phyloP scores from a whole-genome alignment of 2,888 invertebrate species.

The Oithona nana region DNA sequence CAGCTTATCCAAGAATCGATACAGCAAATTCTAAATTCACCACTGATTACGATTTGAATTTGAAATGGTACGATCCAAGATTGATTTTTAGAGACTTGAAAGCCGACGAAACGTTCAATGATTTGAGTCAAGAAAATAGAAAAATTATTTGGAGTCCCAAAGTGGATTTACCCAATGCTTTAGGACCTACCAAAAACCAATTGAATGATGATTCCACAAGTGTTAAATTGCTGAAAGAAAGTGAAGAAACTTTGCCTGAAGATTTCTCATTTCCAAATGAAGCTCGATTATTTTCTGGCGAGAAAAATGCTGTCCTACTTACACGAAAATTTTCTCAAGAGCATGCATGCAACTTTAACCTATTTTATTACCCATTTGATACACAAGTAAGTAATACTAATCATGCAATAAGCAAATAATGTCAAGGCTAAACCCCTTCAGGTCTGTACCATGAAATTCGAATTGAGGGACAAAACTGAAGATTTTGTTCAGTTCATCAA shows the following conservation, averaged over 20 bases:
- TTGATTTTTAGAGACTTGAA: conserved; percentile 1
- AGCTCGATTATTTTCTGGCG: conserved; percentile 1
- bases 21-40: neutral
- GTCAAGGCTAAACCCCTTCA: neutral
- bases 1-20: neutral
- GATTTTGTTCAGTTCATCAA: neutral
- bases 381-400: neutral
- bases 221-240: neutral
- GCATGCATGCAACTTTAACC: neutral
- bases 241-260: neutral
- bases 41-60: neutral
- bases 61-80: conserved; percentile 1
- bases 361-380: conserved; percentile 4
- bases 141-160: neutral
- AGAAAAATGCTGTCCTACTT: neutral
- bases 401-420: neutral
- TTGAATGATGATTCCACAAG: neutral
- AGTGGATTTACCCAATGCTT: neutral
- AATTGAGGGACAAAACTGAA: conserved; percentile 1
- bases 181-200: neutral
- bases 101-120: neutral
- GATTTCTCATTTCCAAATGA: neutral
- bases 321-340: neutral
- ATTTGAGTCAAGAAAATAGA: neutral
- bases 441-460: neutral